These are phyloP conservation scores for Paraplagusia blochii DNA, from an alignment of 2,113 vertebrate species.

Conservation along the genomic window DNA sequence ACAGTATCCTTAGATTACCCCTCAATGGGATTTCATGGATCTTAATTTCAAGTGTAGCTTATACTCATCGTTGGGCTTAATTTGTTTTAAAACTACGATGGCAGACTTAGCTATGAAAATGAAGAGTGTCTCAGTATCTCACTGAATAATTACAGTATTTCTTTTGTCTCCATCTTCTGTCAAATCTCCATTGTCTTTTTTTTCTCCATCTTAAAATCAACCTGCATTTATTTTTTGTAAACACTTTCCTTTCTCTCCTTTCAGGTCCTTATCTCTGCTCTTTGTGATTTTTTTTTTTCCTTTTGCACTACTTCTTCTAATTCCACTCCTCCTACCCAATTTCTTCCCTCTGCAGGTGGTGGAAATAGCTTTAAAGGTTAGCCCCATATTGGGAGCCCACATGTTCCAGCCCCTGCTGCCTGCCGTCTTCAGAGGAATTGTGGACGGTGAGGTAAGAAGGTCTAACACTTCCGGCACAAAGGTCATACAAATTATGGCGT, in stretches of 20 bases:
- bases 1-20: no score
- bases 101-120: no score
- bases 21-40: no score
- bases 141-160: no score
- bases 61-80: no score
- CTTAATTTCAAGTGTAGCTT: no score
- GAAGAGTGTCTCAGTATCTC: no score
- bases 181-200: background rate
- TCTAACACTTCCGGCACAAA: background rate
- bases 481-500: background rate
- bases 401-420: slow-evolving; percentile 92
- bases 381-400: slow-evolving; percentile 84
- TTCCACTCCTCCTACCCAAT: slow-evolving; percentile 25
- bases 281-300: background rate
- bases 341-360: slow-evolving; percentile 83
- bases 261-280: slow-evolving; percentile 1
- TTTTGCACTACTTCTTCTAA: slow-evolving; percentile 17
- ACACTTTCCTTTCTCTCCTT: background rate
- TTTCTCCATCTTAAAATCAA: slow-evolving; percentile 13
- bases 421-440: slow-evolving; percentile 84
- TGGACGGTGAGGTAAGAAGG: slow-evolving; percentile 90
- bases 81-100: no score
- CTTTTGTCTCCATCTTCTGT: no score
- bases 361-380: slow-evolving; percentile 92
- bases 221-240: background rate